Evolutionary conservation across 2,888 invertebrate species (phyloP), one percentile per base, ranked within the genome.

Genomic region (Callinectes sapidus): DNA sequence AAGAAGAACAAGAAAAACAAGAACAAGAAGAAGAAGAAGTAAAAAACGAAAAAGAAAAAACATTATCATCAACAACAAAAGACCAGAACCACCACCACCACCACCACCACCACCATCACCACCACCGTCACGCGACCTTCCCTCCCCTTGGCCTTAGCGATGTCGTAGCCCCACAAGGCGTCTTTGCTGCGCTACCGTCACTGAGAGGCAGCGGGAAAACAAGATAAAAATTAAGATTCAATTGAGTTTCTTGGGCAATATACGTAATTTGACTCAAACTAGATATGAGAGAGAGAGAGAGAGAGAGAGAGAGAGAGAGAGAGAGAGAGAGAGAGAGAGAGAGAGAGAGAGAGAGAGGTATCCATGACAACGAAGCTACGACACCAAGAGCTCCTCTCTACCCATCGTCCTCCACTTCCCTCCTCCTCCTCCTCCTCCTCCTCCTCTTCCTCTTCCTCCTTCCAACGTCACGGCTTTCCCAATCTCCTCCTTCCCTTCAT

Each of bases 281-380:
- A 28, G 71, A 71, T 18, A 71, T 16, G 71, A 71, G 71, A 71
- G 71, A 66, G 66, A 66, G 66, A 18, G 55, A 66, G 66, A 66
- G 66, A 66, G 66, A 66, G 66, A 66, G 66, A 66, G 66, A 66
- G 66, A 71, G 71, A 71, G 71, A 71, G 71, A 71, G 71, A 71
- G 71, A 71, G 71, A 71, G 71, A 71, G 71, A 71, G 71, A 71
- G 71, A 71, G 71, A 71, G 71, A 71, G 71, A 71, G 71, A 71
- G 71, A 71, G 71, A 71, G 71, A 71, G 71, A 71, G 71, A 71
- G 71, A 71, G 71, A 71, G 71, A 71, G 71, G 61, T 61, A 61
- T 61, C 61, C 61, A 61, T 61, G 61, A 61, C 61, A 61, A 61
- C 61, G 61, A 18, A 71, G 28, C 71, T n/a, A 23, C 28, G n/a